Evolutionary conservation across 2,113 vertebrate genomes (phyloP), one percentile per base, ranked within the genome.

Genomic region (Protobothrops flavoviridis): DNA sequence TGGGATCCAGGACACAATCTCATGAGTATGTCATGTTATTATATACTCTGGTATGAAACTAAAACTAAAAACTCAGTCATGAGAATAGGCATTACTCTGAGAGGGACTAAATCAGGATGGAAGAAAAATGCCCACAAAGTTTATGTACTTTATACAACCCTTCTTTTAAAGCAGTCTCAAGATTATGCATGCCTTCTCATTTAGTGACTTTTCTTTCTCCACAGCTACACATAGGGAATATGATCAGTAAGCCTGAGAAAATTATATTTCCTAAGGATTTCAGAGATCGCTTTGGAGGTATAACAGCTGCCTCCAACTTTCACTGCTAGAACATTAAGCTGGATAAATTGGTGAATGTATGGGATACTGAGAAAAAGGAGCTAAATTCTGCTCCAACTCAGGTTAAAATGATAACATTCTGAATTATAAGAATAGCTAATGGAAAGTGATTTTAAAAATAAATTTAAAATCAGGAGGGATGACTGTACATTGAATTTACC

Each of bases 71-170:
- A 39, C 2, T 81, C 15, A 74, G n/a, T 74, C 9, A 24, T 23
- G 21, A 57, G 13, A 92, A 94, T 50, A 92, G 9, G 90, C 90
- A 91, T 89, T 90, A 57, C 69, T 24, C 39, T 55, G 86, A 50
- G 61, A 87, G 50, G 87, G 93, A 57, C 0, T 87, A 0, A 74
- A 50, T 64, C 26, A 90, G 2, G 15, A 43, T 21, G 7, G 33
- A 81, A 81, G 15, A 39, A 81, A 81, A 21, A 43, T 21, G 17
- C 17, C 20, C 74, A 39, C 7, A 39, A 39, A 39, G 33, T 39
- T 81, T 81, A 20, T 20, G 7, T 81, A 15, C 33, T 81, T 81
- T 81, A 29, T 85, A 90, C 45, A 90, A 93, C 64, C 33, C 1
- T 24, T 10, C 12, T 12, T 90, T 26, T 85, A 33, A 64, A 59